Evolutionary conservation across 2,113 vertebrate species (phyloP).

Genomic region (Gobiocypris rarus): DNA sequence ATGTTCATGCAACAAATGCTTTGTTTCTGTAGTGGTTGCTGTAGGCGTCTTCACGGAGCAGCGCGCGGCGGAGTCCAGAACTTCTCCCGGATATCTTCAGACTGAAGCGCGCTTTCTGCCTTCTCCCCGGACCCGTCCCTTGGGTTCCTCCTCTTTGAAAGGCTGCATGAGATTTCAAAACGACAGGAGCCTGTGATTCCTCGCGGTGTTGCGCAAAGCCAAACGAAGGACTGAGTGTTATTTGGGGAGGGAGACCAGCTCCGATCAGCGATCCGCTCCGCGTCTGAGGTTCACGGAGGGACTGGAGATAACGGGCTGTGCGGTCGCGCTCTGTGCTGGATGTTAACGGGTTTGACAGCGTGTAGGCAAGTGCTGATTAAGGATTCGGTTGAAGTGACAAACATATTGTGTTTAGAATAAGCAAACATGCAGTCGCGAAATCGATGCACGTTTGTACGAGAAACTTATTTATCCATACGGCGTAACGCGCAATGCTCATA

Average conservation of each 20-base stretch:
- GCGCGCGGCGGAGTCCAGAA: neutral
- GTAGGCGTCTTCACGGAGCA: neutral
- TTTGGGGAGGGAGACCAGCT: conserved; percentile 18
- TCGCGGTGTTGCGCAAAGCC: neutral
- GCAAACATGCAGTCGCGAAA: neutral
- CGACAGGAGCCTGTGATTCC: neutral
- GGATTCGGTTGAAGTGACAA: conserved; percentile 13
- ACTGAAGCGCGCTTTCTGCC: neutral
- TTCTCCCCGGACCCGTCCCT: neutral
- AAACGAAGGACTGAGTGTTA: neutral
- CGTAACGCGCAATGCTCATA: neutral
- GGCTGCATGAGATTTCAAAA: neutral
- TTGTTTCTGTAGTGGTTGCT: neutral
- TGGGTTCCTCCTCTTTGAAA: neutral
- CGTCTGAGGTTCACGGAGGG: conserved; percentile 12
- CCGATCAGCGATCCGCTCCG: neutral
- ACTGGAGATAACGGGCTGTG: neutral
- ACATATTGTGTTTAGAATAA: neutral
- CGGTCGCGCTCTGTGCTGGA: neutral
- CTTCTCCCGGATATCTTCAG: neutral
- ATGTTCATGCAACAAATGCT: neutral
- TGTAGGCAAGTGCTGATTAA: conserved; percentile 29
- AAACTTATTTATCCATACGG: conserved; percentile 3
- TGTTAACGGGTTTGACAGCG: conserved; percentile 26
- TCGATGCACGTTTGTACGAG: no score